Evolutionary conservation across 2,797 vertebrate species (phyloP), one percentile per base, ranked within the genome.

Genomic region (Serranus cabrilla): DNA sequence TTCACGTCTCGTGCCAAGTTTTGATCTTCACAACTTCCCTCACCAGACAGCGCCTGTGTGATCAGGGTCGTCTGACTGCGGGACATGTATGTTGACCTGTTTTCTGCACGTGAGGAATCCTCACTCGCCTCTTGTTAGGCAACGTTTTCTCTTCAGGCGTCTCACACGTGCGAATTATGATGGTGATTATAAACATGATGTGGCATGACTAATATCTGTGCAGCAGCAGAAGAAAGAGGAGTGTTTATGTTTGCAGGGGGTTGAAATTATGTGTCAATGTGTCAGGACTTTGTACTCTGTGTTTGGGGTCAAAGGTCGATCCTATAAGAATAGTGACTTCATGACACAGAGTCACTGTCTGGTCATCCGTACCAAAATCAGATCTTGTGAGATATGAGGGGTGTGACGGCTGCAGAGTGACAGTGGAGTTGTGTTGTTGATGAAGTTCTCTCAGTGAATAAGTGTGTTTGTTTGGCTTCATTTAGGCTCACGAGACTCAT

Each of bases 1-100:
- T 93, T 91, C 83, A 66, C 80, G 72, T 84, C 87, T 68, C 51
- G 14, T 86, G 89, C 90, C 93, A 92, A 91, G 85, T 89, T 91
- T 85, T 86, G 80, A 79, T 90, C 89, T 80, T 88, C 90, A 63
- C 84, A 68, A 25, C 77, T 65, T 55, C 67, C 81, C 70, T 62
- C 64, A 60, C 69, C 74, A 89, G 82, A 89, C 81, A 58, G 66
- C 9, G 39, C 55, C 66, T 75, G 86, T 74, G 60, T n/a, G 27
- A 72, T 66, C 51, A 31, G 43, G 62, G 50, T 54, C n/a, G 11
- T 57, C 71, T 67, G 64, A 84, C 58, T 34, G 10, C 21, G 55
- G 82, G 74, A 88, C 80, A 79, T 74, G 76, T 74, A 66, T 78
- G 74, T 70, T 77, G 70, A 78, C 52, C 17, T 37, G 25, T 71